Evolutionary conservation across 2,888 invertebrate species (phyloP).

Genomic region (Smittia aterrima): DNA sequence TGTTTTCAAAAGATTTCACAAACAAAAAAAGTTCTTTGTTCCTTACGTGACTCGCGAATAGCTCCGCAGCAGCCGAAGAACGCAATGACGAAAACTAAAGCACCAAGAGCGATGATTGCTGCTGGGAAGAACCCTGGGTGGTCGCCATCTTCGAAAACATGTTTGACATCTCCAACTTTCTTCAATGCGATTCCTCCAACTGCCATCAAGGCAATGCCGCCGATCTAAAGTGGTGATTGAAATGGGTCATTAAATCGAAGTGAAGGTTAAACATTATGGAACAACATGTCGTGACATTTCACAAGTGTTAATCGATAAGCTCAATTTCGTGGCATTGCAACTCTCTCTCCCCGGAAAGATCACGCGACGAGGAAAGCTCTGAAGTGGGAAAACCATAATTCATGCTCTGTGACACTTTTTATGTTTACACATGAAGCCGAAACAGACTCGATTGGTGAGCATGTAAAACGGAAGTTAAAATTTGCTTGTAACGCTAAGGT

Average conservation of each 20-base stretch:
- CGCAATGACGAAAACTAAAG: constrained; percentile 26
- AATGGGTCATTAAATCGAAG: neutral
- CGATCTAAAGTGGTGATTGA: constrained; percentile 21
- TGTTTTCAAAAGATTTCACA: neutral
- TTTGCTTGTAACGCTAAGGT: neutral
- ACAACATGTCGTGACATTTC: neutral
- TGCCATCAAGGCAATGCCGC: constrained; percentile 35
- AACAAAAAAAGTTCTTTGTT: neutral
- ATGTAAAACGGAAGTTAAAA: constrained; percentile 12
- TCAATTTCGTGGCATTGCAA: constrained; percentile 1
- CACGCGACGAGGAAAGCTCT: neutral
- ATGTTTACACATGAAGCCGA: neutral
- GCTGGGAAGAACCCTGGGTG: constrained; percentile 35
- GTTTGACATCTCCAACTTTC: constrained; percentile 29
- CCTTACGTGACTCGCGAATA: constrained; percentile 32
- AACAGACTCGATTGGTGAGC: neutral
- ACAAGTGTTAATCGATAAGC: neutral
- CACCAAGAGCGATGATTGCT: constrained; percentile 28
- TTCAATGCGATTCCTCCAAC: constrained; percentile 35
- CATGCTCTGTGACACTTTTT: neutral
- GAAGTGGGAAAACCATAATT: neutral
- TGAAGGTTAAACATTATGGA: neutral
- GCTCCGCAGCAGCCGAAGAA: constrained; percentile 33
- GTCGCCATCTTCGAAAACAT: constrained; percentile 18
- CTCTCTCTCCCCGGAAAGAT: neutral